Conservation (phyloP, 35 echinoderm and acorn worm species). For the Stichopus chloronotus region DNA sequence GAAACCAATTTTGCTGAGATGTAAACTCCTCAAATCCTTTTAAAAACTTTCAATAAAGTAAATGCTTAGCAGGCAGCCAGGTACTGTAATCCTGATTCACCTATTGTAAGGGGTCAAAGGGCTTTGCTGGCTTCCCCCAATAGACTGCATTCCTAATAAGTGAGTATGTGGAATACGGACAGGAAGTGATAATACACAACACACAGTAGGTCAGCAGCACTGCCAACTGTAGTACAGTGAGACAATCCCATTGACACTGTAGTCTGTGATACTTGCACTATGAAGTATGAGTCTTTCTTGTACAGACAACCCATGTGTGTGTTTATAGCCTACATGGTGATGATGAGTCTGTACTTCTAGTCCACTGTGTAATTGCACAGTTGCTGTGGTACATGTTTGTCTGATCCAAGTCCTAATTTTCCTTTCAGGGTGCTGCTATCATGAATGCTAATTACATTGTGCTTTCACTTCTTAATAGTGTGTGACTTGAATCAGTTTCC, state of each 20-base stretch:
- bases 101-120: neutral
- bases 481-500: neutral
- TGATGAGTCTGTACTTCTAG: too few relatives aligned
- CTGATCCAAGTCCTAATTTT: neutral
- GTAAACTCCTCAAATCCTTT: neutral
- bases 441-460: neutral
- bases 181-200: neutral
- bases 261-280: neutral
- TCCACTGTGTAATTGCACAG: too few relatives aligned
- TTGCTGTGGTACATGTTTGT: too few relatives aligned
- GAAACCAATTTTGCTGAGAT: constrained; percentile 4
- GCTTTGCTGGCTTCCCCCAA: neutral
- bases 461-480: neutral
- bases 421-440: neutral
- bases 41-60: too few relatives aligned
- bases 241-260: neutral
- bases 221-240: neutral
- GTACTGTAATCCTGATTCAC: neutral
- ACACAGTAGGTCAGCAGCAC: neutral
- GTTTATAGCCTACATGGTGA: neutral
- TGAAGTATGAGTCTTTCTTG: neutral
- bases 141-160: neutral
- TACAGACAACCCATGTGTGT: neutral
- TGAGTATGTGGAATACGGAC: neutral
- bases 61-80: too few relatives aligned